phyloP scores from a whole-genome alignment of 1,140 invertebrate genomes.

The Venustaconcha ellipsiformis region DNA sequence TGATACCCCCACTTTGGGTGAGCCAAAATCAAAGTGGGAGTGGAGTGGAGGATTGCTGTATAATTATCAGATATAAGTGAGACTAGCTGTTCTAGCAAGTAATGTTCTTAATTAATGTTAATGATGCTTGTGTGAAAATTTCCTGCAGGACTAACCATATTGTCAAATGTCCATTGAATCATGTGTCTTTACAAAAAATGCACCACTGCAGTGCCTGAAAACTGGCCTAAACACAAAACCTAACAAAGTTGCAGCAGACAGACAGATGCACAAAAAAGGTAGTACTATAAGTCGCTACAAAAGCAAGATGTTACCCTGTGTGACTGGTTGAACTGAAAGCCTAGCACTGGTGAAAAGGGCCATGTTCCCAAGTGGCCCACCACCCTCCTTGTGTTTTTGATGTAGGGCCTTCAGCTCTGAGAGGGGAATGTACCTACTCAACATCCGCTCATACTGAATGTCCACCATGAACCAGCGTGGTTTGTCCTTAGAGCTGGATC shows the following conservation, averaged over 20 bases:
- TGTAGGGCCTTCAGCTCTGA: slow-evolving; percentile 61
- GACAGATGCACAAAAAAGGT: not conserved
- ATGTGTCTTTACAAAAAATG: not conserved
- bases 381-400: slow-evolving; percentile 54
- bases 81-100: no score
- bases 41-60: no score
- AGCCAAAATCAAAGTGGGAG: no score
- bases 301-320: slow-evolving; percentile 40
- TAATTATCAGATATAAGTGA: no score
- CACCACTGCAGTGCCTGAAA: not conserved
- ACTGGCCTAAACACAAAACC: not conserved
- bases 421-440: slow-evolving; percentile 64
- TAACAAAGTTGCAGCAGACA: not conserved
- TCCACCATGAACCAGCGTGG: slow-evolving; percentile 68
- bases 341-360: slow-evolving; percentile 59
- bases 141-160: no score
- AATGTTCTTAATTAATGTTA: no score
- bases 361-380: slow-evolving; percentile 58
- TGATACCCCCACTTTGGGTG: no score
- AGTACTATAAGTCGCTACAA: not conserved
- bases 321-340: slow-evolving; percentile 62
- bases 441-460: slow-evolving; percentile 58
- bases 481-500: slow-evolving; percentile 47
- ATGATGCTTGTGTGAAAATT: no score
- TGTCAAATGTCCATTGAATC: not conserved